phyloP scores from a whole-genome alignment of 2,797 vertebrate species.

The Schizopygopsis malacanthus region DNA sequence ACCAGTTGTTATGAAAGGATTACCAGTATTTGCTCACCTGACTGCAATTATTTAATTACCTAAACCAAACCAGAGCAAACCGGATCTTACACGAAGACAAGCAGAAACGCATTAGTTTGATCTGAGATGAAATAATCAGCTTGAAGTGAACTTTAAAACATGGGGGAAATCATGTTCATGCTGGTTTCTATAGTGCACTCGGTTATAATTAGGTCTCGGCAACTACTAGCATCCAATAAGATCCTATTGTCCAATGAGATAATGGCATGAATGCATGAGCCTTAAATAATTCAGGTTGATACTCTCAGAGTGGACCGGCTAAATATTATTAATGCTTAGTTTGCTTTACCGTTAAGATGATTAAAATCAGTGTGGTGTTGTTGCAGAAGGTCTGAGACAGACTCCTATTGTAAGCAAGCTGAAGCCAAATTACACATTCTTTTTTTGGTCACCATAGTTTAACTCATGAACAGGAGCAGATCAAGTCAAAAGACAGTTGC shows the following conservation, averaged over 20 bases:
- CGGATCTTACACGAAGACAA: background rate
- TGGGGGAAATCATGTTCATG: background rate
- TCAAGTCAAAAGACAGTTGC: slow-evolving; percentile 2
- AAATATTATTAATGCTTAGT: slow-evolving; percentile 26
- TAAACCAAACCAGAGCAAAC: slow-evolving; percentile 19
- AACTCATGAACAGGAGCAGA: slow-evolving; percentile 3
- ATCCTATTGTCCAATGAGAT: slow-evolving; percentile 20
- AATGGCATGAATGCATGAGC: slow-evolving; percentile 5
- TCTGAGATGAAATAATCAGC: slow-evolving; percentile 10
- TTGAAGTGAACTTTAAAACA: slow-evolving; percentile 25
- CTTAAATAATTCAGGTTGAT: slow-evolving; percentile 29
- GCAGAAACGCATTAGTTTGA: slow-evolving; percentile 13
- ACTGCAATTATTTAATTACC: slow-evolving; percentile 2
- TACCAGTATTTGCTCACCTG: background rate
- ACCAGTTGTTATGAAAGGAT: slow-evolving; percentile 22
- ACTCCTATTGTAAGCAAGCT: slow-evolving; percentile 8
- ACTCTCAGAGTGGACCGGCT: slow-evolving; percentile 8
- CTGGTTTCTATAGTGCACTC: slow-evolving; percentile 21
- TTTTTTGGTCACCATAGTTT: slow-evolving; percentile 21
- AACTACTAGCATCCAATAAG: slow-evolving; percentile 27
- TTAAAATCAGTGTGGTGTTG: background rate
- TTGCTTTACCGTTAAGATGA: slow-evolving; percentile 2
- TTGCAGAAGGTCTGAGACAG: background rate
- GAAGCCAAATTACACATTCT: slow-evolving; percentile 4
- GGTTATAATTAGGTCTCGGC: slow-evolving; percentile 25